These are phyloP conservation scores for Gallinago jamesoni DNA, from an alignment of 2,113 vertebrate species.

Conservation along the genomic window DNA sequence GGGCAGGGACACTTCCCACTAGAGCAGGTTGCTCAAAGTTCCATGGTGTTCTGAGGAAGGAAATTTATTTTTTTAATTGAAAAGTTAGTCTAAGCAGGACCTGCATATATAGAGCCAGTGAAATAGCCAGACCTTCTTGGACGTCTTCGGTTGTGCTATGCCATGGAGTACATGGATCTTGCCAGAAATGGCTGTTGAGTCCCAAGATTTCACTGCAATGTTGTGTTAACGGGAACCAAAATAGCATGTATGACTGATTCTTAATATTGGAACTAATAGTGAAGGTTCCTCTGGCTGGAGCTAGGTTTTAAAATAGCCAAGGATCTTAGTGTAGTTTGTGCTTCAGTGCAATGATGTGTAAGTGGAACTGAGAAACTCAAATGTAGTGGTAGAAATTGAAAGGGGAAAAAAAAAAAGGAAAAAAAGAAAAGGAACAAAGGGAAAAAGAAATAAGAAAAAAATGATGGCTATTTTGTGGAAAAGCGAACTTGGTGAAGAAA, in stretches of 20 bases:
- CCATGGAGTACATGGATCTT: neutral
- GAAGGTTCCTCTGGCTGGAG: neutral
- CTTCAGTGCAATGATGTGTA: neutral
- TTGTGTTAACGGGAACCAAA: neutral
- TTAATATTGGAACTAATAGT: neutral
- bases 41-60: neutral
- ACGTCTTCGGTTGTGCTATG: neutral
- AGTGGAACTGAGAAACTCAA: neutral
- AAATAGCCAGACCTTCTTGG: neutral
- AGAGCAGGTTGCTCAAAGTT: too few species aligned
- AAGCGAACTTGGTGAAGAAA: neutral
- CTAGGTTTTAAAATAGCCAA: neutral
- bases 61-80: neutral
- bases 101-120: neutral
- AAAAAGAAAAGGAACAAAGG: neutral
- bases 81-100: neutral
- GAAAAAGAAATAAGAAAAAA: neutral
- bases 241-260: neutral
- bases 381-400: neutral
- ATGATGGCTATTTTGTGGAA: fast-evolving
- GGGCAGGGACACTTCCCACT: too few species aligned
- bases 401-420: neutral
- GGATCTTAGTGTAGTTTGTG: neutral
- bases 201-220: neutral
- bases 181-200: neutral